A percentile compares a stretch with the other conserved stretches of the same genome.
Evolutionary conservation across 2,888 invertebrate species (phyloP).

Genomic region (Volucella bombylans): DNA sequence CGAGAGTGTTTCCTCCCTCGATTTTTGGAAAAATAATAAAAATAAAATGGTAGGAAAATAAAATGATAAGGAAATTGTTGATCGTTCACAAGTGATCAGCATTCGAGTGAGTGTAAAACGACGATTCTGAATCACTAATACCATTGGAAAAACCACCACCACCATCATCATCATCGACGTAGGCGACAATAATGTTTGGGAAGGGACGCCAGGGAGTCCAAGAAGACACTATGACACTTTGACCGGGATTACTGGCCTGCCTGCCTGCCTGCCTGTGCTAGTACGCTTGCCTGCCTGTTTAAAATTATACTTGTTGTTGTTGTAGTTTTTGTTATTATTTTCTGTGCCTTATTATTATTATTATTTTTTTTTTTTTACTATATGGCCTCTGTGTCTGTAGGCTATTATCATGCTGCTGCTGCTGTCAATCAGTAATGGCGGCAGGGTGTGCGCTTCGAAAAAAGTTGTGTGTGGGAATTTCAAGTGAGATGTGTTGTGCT

Average conservation of each 20-base stretch:
- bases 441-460: conserved; percentile 50
- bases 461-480: conserved; percentile 58
- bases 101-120: conserved; percentile 57
- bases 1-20: conserved; percentile 15
- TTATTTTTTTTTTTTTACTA: conserved; percentile 32
- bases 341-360: conserved; percentile 1
- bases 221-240: conserved; percentile 19
- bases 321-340: conserved; percentile 30
- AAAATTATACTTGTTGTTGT: conserved; percentile 16
- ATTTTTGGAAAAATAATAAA: conserved; percentile 43
- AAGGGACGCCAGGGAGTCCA: conserved; percentile 24
- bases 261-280: conserved; percentile 37
- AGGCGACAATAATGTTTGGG: neutral
- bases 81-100: conserved; percentile 64
- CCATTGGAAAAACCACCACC: neutral
- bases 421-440: conserved; percentile 61
- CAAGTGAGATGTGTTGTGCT: conserved; percentile 62
- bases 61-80: conserved; percentile 68
- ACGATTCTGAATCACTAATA: conserved; percentile 13
- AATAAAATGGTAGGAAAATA: conserved; percentile 19
- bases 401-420: conserved; percentile 61
- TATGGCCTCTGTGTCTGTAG: conserved; percentile 62
- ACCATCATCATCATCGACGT: neutral
- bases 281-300: neutral
- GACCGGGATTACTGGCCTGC: conserved; percentile 36